A percentile compares a stretch with the other conserved stretches of the same genome.
These are phyloP conservation scores for Eristalis tenax DNA, from an alignment of 2,888 invertebrate species.

Conservation along the genomic window DNA sequence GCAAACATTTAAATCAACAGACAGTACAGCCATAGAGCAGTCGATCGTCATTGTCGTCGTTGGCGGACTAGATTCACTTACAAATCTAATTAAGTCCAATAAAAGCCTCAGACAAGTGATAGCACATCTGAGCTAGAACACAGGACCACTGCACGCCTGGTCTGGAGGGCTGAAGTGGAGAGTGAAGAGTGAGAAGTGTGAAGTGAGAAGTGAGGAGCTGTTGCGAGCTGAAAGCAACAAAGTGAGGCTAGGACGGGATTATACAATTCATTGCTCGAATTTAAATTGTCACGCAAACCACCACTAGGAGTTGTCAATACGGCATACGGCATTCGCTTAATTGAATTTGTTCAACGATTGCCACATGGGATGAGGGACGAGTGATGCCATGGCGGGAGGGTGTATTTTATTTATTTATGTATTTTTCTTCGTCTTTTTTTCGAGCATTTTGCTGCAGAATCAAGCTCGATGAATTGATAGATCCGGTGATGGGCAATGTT, in stretches of 20 bases:
- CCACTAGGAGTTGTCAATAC: constrained; percentile 69
- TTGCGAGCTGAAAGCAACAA: constrained; percentile 8
- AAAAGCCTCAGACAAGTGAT: constrained; percentile 71
- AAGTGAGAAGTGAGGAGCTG: not conserved
- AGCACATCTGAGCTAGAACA: constrained; percentile 45
- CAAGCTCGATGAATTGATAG: constrained; percentile 70
- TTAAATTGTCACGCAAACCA: constrained; percentile 72
- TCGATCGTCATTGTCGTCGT: constrained; percentile 2
- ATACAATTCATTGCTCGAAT: constrained; percentile 72
- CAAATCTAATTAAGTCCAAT: constrained; percentile 82
- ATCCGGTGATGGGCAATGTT: constrained; percentile 67
- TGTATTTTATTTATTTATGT: constrained; percentile 68
- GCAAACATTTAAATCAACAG: constrained; percentile 69
- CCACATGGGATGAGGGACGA: constrained; percentile 2
- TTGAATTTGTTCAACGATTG: constrained; percentile 71
- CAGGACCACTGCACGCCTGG: not conserved
- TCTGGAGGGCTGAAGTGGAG: too few species aligned
- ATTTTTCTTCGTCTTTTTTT: constrained; percentile 29
- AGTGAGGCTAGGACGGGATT: constrained; percentile 59
- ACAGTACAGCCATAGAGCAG: constrained; percentile 16
- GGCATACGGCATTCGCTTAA: constrained; percentile 70
- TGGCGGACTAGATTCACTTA: constrained; percentile 81
- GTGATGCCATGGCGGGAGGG: constrained; percentile 26
- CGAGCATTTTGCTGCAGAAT: constrained; percentile 41
- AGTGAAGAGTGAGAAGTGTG: too few species aligned